Evolutionary conservation across 1,140 invertebrate species (phyloP).

Genomic region (Drosophila obscura): DNA sequence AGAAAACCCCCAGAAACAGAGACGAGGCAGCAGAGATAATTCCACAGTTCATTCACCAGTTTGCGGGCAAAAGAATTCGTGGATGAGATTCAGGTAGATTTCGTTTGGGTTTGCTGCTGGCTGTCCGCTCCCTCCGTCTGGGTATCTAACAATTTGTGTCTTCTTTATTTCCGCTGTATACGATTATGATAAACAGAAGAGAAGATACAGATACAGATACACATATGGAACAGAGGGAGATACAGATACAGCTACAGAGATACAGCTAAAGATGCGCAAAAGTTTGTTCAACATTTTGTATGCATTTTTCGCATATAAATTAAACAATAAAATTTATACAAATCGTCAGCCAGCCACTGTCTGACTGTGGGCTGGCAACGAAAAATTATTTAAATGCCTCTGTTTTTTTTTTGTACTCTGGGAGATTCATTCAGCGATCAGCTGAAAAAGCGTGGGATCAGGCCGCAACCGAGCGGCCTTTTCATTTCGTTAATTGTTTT

Average conservation of each 20-base stretch:
- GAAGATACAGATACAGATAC: not conserved
- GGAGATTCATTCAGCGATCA: conserved; percentile 8
- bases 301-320: conserved; percentile 81
- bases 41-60: conserved; percentile 66
- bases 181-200: conserved; percentile 63
- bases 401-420: no score
- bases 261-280: conserved; percentile 47
- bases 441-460: conserved; percentile 67
- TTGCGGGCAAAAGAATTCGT: conserved; percentile 6
- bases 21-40: conserved; percentile 11
- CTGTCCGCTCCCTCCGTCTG: not conserved
- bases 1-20: conserved; percentile 31
- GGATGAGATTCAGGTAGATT: conserved; percentile 59
- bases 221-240: not conserved
- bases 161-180: conserved; percentile 71
- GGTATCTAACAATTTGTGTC: conserved; percentile 25
- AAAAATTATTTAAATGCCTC: conserved; percentile 73
- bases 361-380: conserved; percentile 57
- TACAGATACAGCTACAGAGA: conserved; percentile 5
- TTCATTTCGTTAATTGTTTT: conserved; percentile 40
- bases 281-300: conserved; percentile 48
- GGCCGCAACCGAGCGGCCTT: conserved; percentile 12
- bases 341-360: conserved; percentile 60
- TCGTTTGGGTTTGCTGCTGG: conserved; percentile 24
- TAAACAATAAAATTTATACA: conserved; percentile 69